Percentiles rank a stretch among this genome's conserved stretches.
Evolutionary conservation across 92 coral and sea anemone species (phyloP).

Genomic region (Galaxea fascicularis): DNA sequence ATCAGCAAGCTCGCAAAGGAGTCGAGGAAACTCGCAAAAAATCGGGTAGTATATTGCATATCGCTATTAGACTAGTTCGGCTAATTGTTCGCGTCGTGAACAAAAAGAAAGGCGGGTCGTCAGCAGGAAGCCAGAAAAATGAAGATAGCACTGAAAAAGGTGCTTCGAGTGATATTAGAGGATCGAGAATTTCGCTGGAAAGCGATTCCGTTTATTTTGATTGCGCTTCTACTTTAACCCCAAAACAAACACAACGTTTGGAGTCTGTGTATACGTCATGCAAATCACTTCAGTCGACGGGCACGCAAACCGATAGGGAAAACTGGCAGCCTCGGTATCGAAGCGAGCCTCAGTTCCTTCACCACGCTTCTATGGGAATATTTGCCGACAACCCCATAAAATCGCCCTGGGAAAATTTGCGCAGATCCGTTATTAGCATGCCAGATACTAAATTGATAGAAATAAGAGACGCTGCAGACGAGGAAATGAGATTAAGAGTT

Average conservation of each 20-base stretch:
- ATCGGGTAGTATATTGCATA: conserved; percentile 84
- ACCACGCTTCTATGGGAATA: background rate
- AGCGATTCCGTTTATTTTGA: conserved; percentile 57
- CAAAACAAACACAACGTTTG: conserved; percentile 28
- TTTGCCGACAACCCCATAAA: background rate
- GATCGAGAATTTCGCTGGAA: conserved; percentile 33
- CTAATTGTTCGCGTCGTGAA: conserved; percentile 71
- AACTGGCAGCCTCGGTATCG: conserved; percentile 14
- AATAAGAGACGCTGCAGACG: conserved; percentile 34
- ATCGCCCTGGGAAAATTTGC: conserved; percentile 31
- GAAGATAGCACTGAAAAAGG: conserved; percentile 28
- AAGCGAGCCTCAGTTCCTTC: conserved; percentile 26
- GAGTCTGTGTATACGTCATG: background rate
- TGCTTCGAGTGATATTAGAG: conserved; percentile 48
- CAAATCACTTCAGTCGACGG: conserved; percentile 36
- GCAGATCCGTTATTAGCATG: conserved; percentile 37
- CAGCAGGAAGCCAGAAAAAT: conserved; percentile 24
- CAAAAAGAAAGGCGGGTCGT: conserved; percentile 56
- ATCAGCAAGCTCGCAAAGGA: conserved; percentile 66
- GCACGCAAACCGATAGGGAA: conserved; percentile 47
- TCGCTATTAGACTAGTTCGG: conserved; percentile 78
- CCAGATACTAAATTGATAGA: conserved; percentile 31
- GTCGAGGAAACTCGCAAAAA: conserved; percentile 66
- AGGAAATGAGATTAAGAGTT: conserved; percentile 35
- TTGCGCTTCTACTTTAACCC: conserved; percentile 29